Conservation (phyloP, 2,113 vertebrate genomes). For the Psilopogon haemacephalus region DNA sequence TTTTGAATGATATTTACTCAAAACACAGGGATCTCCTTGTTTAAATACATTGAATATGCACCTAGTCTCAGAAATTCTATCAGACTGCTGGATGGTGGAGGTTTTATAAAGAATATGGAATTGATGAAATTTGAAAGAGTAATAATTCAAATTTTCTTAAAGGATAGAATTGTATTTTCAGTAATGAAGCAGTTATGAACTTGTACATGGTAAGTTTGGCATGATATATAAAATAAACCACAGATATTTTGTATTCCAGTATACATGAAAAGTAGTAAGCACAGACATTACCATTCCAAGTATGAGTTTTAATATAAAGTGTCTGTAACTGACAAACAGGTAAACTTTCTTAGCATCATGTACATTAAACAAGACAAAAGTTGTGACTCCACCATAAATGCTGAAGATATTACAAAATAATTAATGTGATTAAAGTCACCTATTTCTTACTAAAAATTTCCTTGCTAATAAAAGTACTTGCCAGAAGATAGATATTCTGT, state of each 20-base stretch:
- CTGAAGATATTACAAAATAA: not conserved
- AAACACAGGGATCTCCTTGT: not conserved
- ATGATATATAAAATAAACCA: no score
- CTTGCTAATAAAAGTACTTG: not conserved
- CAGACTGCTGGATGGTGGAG: not conserved
- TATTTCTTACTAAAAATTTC: not conserved
- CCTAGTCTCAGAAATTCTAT: not conserved
- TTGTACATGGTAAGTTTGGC: not conserved
- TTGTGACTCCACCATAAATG: not conserved
- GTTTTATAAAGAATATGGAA: not conserved
- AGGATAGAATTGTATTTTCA: not conserved
- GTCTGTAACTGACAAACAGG: no score
- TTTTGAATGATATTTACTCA: not conserved
- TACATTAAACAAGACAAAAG: not conserved
- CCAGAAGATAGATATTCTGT: not conserved
- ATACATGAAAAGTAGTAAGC: no score
- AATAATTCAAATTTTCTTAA: not conserved
- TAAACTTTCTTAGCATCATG: no score
- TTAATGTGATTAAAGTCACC: not conserved
- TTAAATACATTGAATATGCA: not conserved
- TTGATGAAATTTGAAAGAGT: not conserved
- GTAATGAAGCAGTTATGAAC: not conserved
- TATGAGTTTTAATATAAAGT: no score
- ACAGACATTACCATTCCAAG: no score
- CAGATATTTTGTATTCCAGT: no score